Conservation (phyloP, 2,113 vertebrate species). For the Plotosus lineatus region DNA sequence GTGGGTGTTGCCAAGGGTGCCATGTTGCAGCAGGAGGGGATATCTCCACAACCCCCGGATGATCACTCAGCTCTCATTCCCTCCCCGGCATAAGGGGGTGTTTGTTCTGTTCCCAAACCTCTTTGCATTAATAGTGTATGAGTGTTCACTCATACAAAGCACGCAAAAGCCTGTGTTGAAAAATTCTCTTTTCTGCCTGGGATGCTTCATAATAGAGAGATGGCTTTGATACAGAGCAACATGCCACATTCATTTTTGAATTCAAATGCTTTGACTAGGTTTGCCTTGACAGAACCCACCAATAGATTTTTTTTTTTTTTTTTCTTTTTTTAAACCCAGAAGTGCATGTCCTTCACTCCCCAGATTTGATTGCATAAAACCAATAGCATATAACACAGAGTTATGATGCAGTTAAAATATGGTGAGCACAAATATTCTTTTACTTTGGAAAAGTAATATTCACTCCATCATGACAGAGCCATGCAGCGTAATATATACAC, state of each 20-base stretch:
- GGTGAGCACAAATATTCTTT: neutral
- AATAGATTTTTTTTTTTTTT: neutral
- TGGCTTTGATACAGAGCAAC: conserved; percentile 15
- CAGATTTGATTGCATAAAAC: neutral
- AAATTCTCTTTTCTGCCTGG: conserved; percentile 62
- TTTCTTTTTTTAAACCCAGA: neutral
- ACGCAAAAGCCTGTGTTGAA: conserved; percentile 54
- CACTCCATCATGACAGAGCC: neutral
- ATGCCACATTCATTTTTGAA: conserved; percentile 21
- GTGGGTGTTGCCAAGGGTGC: conserved; percentile 44
- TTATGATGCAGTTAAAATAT: neutral
- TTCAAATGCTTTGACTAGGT: conserved; percentile 7
- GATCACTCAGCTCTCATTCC: conserved; percentile 56
- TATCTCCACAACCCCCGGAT: conserved; percentile 42
- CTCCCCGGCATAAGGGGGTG: conserved; percentile 55
- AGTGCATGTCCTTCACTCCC: neutral
- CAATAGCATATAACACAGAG: neutral
- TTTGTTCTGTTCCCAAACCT: conserved; percentile 65
- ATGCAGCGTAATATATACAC: neutral
- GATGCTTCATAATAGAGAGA: conserved; percentile 19
- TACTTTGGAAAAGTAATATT: neutral
- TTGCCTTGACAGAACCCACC: neutral
- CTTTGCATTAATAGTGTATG: conserved; percentile 66
- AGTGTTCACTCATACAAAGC: conserved; percentile 57
- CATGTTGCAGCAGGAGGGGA: conserved; percentile 34